phyloP scores from a whole-genome alignment of 2,888 invertebrate species.

The Standfussiana lucernea region DNA sequence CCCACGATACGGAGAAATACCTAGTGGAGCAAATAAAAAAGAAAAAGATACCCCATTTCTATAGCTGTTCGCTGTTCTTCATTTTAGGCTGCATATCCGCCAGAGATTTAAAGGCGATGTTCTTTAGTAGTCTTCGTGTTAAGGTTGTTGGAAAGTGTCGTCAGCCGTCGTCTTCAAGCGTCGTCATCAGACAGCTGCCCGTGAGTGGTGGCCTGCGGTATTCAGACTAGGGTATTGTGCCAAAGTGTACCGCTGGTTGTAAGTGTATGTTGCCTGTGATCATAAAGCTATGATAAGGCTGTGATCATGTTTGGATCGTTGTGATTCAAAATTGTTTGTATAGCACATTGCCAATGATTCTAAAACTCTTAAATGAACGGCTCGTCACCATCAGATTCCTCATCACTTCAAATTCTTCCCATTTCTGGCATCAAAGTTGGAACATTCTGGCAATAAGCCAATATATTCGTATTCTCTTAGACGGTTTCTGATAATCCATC shows the following conservation, averaged over 20 bases:
- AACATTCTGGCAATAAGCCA: slow-evolving; percentile 52
- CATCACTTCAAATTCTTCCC: slow-evolving; percentile 6
- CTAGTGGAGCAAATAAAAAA: too few relatives aligned
- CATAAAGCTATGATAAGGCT: too few relatives aligned
- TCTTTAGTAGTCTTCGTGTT: background rate
- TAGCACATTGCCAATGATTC: background rate
- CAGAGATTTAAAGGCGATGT: background rate
- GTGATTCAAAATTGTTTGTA: background rate
- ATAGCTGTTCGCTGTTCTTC: background rate
- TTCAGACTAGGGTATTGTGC: too few relatives aligned
- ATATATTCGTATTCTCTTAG: slow-evolving; percentile 17
- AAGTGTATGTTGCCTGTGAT: too few relatives aligned
- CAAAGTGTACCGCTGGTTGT: too few relatives aligned
- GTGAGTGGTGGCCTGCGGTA: too few relatives aligned
- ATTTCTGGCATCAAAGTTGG: slow-evolving; percentile 11
- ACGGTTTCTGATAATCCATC: slow-evolving; percentile 50
- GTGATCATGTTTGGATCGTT: background rate
- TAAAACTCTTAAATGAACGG: background rate
- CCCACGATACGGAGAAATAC: too few relatives aligned
- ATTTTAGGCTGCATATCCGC: too few relatives aligned
- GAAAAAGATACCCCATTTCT: background rate
- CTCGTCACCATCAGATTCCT: slow-evolving; percentile 3
- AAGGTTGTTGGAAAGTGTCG: too few relatives aligned
- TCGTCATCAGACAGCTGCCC: too few relatives aligned
- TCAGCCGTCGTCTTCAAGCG: too few relatives aligned